Evolutionary conservation across 2,888 invertebrate genomes (phyloP), one percentile per base, ranked within the genome.

Genomic region (Encarsia formosa): DNA sequence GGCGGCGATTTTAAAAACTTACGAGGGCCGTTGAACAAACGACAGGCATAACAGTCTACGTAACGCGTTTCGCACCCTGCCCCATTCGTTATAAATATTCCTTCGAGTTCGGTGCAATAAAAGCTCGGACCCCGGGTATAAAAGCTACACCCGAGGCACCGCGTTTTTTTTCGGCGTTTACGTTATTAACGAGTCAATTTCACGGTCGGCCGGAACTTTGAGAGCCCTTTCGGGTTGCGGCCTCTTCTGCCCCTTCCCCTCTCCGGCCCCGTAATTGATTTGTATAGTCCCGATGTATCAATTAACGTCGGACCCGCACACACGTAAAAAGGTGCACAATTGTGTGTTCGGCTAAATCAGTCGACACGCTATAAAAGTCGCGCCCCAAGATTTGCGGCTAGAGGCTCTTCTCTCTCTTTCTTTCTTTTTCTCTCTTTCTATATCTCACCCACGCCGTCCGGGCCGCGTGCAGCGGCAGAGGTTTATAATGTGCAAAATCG

Each of bases 331-430:
- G 11, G 2, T 38, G 18, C 31, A 8, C 38, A 24, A 11, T 13
- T 37, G 26, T 9, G 41, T 43, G 50, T 49, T 43, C 54, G 56
- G 54, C 61, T 60, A 62, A 61, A 61, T 60, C 61, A 59, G 63
- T 57, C 58, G 61, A 59, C 61, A 54, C 54, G 59, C 59, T 60
- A 62, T 62, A 62, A 62, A 62, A 62, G 61, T 62, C 61, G 47
- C 55, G 40, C 40, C 22, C 26, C 18, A 59, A 61, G 60, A 60
- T 55, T 63, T 57, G 60, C 48, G 44, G 47, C 44, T 41, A 34
- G 35, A 51, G 49, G 37, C 38, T 37, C 31, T 43, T 53, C 47
- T 57, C 59, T 34, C 48, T 39, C 8, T 18, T 16, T 49, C 49
- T 20, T 20, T 18, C 49, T 11, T 24, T 15, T n/a, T n/a, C n/a